Percentiles rank a stretch among this genome's conserved stretches.
Conservation (phyloP, 2,888 invertebrate genomes). For the Euclidia mi region DNA sequence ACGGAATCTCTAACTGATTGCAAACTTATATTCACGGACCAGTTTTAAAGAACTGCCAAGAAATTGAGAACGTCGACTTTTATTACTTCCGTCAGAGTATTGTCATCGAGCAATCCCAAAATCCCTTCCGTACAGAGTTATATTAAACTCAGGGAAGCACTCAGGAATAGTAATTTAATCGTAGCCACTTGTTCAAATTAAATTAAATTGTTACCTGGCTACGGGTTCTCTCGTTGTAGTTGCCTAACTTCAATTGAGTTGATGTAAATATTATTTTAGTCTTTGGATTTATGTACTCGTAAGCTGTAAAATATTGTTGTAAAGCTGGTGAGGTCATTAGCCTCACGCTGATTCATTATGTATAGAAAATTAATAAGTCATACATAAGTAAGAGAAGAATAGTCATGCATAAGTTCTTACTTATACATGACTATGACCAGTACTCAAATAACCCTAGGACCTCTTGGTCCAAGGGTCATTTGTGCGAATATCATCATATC, state of each 20-base stretch:
- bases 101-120: slow-evolving; percentile 47
- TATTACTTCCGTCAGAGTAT: slow-evolving; percentile 70
- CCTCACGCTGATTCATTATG: too few species aligned
- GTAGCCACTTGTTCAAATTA: slow-evolving; percentile 50
- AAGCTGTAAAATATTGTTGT: not conserved
- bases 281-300: slow-evolving; percentile 7
- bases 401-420: too few species aligned
- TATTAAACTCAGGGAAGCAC: slow-evolving; percentile 53
- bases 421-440: too few species aligned
- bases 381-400: too few species aligned
- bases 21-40: not conserved
- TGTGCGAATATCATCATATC: too few species aligned
- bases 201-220: slow-evolving; percentile 50
- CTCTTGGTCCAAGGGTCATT: too few species aligned
- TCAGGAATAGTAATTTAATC: slow-evolving; percentile 53
- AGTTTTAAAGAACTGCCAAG: slow-evolving; percentile 65
- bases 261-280: slow-evolving; percentile 21
- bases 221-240: slow-evolving; percentile 27
- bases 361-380: too few species aligned
- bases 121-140: slow-evolving; percentile 37
- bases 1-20: slow-evolving; percentile 21
- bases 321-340: too few species aligned
- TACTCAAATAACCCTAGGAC: too few species aligned
- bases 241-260: slow-evolving; percentile 36
- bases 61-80: slow-evolving; percentile 68